Base-by-base conservation (phyloP, 2,113 vertebrate species). In the Rattus rattus region DNA sequence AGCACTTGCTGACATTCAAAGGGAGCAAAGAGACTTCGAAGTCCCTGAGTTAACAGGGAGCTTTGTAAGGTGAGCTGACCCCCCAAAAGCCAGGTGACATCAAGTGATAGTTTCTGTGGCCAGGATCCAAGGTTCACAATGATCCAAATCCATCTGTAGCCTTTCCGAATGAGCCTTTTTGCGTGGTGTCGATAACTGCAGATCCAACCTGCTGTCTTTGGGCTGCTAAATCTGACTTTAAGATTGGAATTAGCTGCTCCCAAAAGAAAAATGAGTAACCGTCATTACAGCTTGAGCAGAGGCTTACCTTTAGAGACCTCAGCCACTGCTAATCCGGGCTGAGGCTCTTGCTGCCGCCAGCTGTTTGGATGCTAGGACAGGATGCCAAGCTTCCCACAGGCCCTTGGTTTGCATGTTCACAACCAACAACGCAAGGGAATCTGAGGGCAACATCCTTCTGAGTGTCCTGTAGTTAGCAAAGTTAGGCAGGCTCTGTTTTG, bases 191-290 rank as follows among this genome's bases (percentile, higher is more conserved):
- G 67, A 26, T 92, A 91, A 59, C 85, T 84, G 69, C 54, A 97
- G 47, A 94, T 84, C 63, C 90, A 80, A 49, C 13, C 81, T 14
- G 30, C 65, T 87, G 92, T 92, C 86, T 97, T 59, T 72, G 79
- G 56, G 81, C 56, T 26, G 54, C 75, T 92, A 94, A 77, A 3
- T 67, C 86, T 77, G 49, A 94, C 36, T 28, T 84, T 56, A 95
- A 76, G 67, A 88, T 88, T 39, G 88, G 90, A 75, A 94, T 96
- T 88, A 97, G 72, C 89, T 95, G 92, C 80, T 91, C 76, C 81
- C 76, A 54, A 92, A 73, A 77, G 59, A 93, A 91, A 90, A 96
- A 67, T 83, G 88, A 96, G 88, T 94, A 89, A 93, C 75, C 80
- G 3, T 3, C 43, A 33, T 92, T 90, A 92, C 12, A 26, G 49